Evolutionary conservation across 2,888 invertebrate species (phyloP).

Genomic region (Lasioglossum marginatum): DNA sequence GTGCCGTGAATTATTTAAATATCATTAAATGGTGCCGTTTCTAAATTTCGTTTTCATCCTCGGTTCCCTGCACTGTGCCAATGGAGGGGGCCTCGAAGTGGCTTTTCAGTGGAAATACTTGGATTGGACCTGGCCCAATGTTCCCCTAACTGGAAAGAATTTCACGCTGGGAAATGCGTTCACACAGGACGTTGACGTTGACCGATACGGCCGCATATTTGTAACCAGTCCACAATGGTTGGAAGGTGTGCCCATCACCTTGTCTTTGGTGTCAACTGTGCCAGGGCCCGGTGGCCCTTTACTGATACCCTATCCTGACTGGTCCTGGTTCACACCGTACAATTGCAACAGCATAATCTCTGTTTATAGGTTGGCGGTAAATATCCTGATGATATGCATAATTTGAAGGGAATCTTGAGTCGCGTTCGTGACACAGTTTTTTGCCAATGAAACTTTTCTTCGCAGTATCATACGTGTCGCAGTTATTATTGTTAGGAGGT

Average conservation of each 20-base stretch:
- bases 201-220: constrained; percentile 79
- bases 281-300: constrained; percentile 79
- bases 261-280: constrained; percentile 78
- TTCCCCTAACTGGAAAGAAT: constrained; percentile 75
- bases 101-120: constrained; percentile 80
- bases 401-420: not conserved
- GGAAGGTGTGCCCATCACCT: constrained; percentile 81
- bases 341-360: constrained; percentile 81
- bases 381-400: constrained; percentile 24
- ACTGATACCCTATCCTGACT: constrained; percentile 82
- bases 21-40: constrained; percentile 62
- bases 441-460: not conserved
- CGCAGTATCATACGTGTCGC: not conserved
- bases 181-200: constrained; percentile 82
- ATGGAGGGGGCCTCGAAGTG: constrained; percentile 70
- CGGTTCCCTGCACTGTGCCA: constrained; percentile 36
- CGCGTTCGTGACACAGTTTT: not conserved
- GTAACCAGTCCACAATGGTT: constrained; percentile 83
- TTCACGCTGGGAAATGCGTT: constrained; percentile 81
- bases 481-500: not conserved
- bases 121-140: constrained; percentile 80
- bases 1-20: not conserved
- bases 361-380: constrained; percentile 83
- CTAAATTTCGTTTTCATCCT: constrained; percentile 53
- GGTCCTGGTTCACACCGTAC: constrained; percentile 78